phyloP scores from a whole-genome alignment of 2,797 vertebrate genomes.

The Chaenodraco wilsoni region DNA sequence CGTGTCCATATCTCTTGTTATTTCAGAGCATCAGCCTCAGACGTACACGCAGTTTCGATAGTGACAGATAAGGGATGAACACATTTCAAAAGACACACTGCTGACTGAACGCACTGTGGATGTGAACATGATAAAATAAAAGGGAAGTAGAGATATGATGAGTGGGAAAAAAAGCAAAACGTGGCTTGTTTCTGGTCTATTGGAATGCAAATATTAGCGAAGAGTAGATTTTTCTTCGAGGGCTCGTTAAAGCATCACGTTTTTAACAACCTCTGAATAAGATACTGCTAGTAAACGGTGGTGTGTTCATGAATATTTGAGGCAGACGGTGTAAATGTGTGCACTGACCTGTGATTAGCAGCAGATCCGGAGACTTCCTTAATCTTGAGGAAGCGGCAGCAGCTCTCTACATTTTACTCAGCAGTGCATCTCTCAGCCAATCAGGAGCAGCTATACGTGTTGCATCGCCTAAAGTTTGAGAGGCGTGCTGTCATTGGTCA shows the following conservation, averaged over 20 bases:
- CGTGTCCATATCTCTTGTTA: constrained; percentile 33
- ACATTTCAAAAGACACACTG: not conserved
- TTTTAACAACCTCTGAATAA: not conserved
- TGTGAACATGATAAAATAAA: not conserved
- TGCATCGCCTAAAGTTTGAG: constrained; percentile 26
- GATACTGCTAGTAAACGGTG: too few relatives aligned
- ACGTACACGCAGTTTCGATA: not conserved
- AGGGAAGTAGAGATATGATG: not conserved
- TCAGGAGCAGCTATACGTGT: constrained; percentile 49
- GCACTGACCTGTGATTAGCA: constrained; percentile 69
- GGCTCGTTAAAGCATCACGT: not conserved
- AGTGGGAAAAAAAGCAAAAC: constrained; percentile 9
- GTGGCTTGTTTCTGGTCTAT: constrained; percentile 28
- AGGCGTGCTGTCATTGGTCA: constrained; percentile 67
- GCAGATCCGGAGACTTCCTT: constrained; percentile 43
- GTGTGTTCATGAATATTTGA: not conserved
- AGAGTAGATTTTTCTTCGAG: not conserved
- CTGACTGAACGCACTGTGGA: not conserved
- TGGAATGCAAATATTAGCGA: constrained; percentile 22
- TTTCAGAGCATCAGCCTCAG: not conserved
- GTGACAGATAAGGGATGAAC: not conserved
- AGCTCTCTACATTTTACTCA: constrained; percentile 33
- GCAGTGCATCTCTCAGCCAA: constrained; percentile 67
- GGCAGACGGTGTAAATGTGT: not conserved
- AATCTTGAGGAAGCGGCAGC: constrained; percentile 21